phyloP scores from a whole-genome alignment of 2,797 vertebrate species.

The Tragopan temminckii region DNA sequence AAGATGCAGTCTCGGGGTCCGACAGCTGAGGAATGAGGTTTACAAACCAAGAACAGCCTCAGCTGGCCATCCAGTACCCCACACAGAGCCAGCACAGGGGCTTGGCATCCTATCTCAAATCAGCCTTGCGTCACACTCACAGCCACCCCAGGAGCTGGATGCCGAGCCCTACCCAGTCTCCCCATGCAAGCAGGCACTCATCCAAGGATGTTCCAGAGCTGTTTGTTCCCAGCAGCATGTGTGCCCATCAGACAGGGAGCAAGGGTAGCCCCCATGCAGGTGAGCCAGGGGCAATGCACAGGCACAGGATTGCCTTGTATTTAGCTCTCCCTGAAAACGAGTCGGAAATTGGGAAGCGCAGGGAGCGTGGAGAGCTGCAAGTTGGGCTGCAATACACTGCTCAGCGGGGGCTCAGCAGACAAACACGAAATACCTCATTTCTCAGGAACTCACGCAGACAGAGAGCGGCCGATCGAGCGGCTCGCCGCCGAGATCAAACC shows the following conservation, averaged over 20 bases:
- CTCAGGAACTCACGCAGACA: slow-evolving; percentile 75
- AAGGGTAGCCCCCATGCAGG: accelerated
- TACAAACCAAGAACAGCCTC: not conserved
- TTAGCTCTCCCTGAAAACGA: not conserved
- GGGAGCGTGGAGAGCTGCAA: slow-evolving; percentile 24
- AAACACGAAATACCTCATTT: slow-evolving; percentile 79
- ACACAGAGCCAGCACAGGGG: not conserved
- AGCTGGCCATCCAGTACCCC: accelerated
- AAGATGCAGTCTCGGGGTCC: not conserved
- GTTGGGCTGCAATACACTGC: slow-evolving; percentile 25
- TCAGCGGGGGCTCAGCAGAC: slow-evolving; percentile 65
- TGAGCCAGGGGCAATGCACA: not conserved
- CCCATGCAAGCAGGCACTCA: not conserved
- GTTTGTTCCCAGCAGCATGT: not conserved
- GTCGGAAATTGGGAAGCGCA: slow-evolving; percentile 41
- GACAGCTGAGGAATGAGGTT: not conserved
- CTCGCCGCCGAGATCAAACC: slow-evolving; percentile 49
- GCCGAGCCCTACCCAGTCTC: not conserved
- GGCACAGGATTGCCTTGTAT: not conserved
- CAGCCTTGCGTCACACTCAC: not conserved
- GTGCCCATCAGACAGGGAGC: not conserved
- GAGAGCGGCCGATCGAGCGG: not conserved
- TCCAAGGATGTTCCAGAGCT: not conserved
- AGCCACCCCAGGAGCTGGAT: not conserved
- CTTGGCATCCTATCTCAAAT: not conserved